These are phyloP conservation scores for Bergia sp. DNA, from an alignment of 92 coral and sea anemone genomes.

Conservation along the genomic window DNA sequence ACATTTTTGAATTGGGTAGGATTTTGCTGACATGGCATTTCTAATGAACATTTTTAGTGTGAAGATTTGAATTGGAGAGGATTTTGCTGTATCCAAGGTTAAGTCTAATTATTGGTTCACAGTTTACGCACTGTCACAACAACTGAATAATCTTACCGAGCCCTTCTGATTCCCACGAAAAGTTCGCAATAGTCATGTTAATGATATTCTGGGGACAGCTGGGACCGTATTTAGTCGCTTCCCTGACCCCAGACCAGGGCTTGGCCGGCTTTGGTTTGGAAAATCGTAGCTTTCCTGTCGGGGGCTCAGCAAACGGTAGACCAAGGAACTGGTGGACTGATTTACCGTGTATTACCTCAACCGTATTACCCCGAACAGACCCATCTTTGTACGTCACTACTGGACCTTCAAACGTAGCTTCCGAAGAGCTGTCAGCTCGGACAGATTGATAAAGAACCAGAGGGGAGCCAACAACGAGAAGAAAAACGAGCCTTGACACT, in stretches of 20 bases:
- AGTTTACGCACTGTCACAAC: too few relatives aligned
- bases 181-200: neutral
- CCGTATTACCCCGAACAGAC: neutral
- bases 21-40: too few relatives aligned
- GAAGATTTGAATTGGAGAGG: too few relatives aligned
- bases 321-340: constrained; percentile 20
- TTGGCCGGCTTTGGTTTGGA: constrained; percentile 21
- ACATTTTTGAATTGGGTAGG: too few relatives aligned
- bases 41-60: too few relatives aligned
- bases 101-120: too few relatives aligned
- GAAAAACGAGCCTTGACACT: too few relatives aligned
- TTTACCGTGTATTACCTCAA: neutral
- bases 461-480: too few relatives aligned
- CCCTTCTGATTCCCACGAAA: neutral
- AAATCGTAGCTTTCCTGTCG: constrained; percentile 10
- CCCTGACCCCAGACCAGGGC: constrained; percentile 16
- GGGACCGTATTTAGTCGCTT: constrained; percentile 21
- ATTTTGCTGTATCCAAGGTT: too few relatives aligned
- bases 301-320: constrained; percentile 13
- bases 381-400: neutral
- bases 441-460: too few relatives aligned
- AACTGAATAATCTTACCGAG: neutral
- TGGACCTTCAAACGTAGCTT: neutral
- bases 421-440: too few relatives aligned
- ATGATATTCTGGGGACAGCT: constrained; percentile 15